Conservation (phyloP, 2,797 vertebrate genomes). For the Sorex maritimensis region DNA sequence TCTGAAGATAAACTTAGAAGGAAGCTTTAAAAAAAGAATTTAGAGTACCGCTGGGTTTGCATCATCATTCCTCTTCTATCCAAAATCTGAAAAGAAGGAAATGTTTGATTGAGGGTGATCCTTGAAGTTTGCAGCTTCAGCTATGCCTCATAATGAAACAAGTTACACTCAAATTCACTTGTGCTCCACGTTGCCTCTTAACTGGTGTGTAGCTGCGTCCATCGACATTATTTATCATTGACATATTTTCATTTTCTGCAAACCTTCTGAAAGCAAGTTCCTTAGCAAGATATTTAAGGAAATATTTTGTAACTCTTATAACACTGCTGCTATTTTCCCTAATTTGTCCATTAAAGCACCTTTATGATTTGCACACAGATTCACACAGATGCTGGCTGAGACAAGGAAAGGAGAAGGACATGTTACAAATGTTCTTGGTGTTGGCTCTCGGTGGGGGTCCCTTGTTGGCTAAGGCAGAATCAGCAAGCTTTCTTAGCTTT, state of each 20-base stretch:
- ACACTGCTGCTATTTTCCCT: neutral
- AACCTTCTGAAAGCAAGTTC: constrained; percentile 6
- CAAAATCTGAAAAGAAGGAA: constrained; percentile 13
- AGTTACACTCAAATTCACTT: neutral
- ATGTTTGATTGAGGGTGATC: neutral
- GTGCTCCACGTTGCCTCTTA: neutral
- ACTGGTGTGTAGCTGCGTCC: neutral
- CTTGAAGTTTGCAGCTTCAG: constrained; percentile 5
- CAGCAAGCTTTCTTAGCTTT: neutral
- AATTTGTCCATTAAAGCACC: neutral
- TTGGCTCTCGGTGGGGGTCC: neutral
- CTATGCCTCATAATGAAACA: neutral
- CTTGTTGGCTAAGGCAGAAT: no score
- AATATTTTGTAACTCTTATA: neutral
- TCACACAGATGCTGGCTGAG: neutral
- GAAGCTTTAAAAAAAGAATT: constrained; percentile 30
- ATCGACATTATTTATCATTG: neutral
- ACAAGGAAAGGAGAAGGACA: neutral
- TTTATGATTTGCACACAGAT: neutral
- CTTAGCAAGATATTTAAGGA: neutral
- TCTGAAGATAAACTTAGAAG: neutral
- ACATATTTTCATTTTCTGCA: neutral
- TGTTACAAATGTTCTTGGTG: neutral
- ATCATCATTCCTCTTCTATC: neutral
- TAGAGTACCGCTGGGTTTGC: neutral